Conservation (phyloP, 2,113 vertebrate genomes). For the Cranoglanis bouderius region DNA sequence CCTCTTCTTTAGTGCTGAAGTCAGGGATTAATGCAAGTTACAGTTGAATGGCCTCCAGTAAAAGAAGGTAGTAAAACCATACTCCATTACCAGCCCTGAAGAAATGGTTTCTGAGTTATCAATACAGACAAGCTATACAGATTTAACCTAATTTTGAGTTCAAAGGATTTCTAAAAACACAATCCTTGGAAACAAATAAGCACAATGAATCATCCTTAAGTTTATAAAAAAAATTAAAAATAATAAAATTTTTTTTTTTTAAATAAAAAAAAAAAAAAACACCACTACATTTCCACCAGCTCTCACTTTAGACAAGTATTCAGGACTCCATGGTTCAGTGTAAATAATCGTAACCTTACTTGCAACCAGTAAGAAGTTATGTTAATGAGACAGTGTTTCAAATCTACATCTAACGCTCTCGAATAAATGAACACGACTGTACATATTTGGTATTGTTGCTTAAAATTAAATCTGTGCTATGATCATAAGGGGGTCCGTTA, state of each 20-base stretch:
- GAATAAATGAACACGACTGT: not conserved
- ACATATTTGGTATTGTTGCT: not conserved
- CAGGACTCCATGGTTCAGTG: not conserved
- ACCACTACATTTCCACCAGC: not conserved
- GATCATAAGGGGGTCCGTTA: not conserved
- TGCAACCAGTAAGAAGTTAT: not conserved
- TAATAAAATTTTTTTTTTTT: too few relatives aligned
- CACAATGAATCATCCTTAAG: not conserved
- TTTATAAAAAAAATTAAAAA: too few relatives aligned
- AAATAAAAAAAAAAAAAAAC: not conserved
- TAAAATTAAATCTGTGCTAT: not conserved
- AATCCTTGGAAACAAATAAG: not conserved
- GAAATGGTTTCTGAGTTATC: not conserved
- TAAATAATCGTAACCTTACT: not conserved
- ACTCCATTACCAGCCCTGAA: not conserved
- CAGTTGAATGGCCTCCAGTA: not conserved
- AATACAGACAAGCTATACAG: not conserved
- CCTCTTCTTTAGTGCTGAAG: not conserved
- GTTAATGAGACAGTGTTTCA: not conserved
- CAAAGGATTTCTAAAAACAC: not conserved
- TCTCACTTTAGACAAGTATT: not conserved
- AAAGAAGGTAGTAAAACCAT: not conserved
- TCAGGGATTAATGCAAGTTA: not conserved
- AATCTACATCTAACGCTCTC: not conserved
- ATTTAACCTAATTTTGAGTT: not conserved